Conservation (phyloP, 1,140 invertebrate species). For the Zelostemma sp. region DNA sequence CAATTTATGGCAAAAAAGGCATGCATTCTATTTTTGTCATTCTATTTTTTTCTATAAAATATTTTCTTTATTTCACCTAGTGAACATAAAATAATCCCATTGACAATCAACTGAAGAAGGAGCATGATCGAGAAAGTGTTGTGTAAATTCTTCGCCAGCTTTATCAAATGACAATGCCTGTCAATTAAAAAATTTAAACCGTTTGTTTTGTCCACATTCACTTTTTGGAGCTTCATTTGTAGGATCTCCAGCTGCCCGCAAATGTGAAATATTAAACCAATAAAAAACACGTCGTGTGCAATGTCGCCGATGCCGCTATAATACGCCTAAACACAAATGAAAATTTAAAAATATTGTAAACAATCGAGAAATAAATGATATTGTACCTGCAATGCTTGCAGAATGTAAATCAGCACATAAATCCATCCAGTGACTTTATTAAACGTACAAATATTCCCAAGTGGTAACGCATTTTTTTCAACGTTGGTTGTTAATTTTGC, state of each 20-base stretch:
- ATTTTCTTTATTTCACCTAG: slow-evolving; percentile 36
- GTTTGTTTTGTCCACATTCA: slow-evolving; percentile 1
- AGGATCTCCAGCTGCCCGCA: slow-evolving; percentile 29
- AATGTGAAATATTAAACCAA: slow-evolving; percentile 29
- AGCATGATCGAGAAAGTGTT: slow-evolving; percentile 19
- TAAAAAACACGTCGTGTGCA: slow-evolving; percentile 31
- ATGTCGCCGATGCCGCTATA: slow-evolving; percentile 27
- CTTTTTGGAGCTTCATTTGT: slow-evolving; percentile 25
- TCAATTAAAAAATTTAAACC: slow-evolving; percentile 8
- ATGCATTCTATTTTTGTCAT: too few species aligned
- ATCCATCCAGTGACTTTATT: too few species aligned
- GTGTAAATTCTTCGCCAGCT: slow-evolving; percentile 16
- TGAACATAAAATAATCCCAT: slow-evolving; percentile 20
- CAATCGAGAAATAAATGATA: too few species aligned
- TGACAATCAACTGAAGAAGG: slow-evolving; percentile 22
- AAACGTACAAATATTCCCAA: too few species aligned
- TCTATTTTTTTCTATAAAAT: too few species aligned
- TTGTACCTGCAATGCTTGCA: not conserved
- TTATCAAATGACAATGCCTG: slow-evolving; percentile 22
- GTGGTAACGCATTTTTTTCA: too few species aligned
- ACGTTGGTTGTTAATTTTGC: too few species aligned
- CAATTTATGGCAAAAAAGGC: too few species aligned
- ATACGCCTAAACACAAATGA: too few species aligned
- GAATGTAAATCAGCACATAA: not conserved
- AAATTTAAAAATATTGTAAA: too few species aligned